Percentiles rank a stretch among this genome's conserved stretches.
Evolutionary conservation across 2,113 vertebrate genomes (phyloP).

Genomic region (Lepidothrix coronata): DNA sequence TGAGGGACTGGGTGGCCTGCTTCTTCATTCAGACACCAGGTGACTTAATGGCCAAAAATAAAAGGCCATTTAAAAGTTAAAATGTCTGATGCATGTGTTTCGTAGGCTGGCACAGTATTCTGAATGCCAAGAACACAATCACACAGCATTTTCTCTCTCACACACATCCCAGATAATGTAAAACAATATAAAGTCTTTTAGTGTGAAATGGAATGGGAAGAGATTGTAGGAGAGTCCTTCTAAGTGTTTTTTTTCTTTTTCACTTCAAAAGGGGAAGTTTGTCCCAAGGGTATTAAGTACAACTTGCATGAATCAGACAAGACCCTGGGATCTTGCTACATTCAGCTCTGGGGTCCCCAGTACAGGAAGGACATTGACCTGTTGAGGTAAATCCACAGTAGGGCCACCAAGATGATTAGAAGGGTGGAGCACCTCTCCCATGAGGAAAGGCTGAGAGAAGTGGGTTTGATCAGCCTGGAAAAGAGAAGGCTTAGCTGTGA

Average conservation of each 20-base stretch:
- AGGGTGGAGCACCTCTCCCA: not conserved
- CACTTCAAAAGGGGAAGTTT: not conserved
- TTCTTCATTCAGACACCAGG: not conserved
- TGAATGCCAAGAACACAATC: not conserved
- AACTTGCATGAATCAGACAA: not conserved
- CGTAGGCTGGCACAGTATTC: not conserved
- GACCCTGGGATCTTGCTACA: not conserved
- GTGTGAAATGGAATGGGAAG: not conserved
- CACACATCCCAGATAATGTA: too few species aligned
- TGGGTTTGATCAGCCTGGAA: not conserved
- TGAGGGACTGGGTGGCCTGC: not conserved
- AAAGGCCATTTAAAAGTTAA: not conserved
- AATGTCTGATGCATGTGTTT: not conserved
- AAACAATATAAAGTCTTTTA: not conserved
- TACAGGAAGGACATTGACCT: not conserved
- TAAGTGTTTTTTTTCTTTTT: not conserved
- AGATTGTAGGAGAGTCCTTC: not conserved
- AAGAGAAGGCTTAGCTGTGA: not conserved
- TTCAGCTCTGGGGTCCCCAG: not conserved
- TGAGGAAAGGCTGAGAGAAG: not conserved
- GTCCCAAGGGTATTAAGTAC: not conserved
- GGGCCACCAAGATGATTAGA: not conserved
- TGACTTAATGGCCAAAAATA: not conserved
- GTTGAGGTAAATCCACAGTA: not conserved
- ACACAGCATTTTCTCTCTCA: not conserved